Base-by-base conservation (phyloP, 2,113 vertebrate species). In the Microcebus murinus region DNA sequence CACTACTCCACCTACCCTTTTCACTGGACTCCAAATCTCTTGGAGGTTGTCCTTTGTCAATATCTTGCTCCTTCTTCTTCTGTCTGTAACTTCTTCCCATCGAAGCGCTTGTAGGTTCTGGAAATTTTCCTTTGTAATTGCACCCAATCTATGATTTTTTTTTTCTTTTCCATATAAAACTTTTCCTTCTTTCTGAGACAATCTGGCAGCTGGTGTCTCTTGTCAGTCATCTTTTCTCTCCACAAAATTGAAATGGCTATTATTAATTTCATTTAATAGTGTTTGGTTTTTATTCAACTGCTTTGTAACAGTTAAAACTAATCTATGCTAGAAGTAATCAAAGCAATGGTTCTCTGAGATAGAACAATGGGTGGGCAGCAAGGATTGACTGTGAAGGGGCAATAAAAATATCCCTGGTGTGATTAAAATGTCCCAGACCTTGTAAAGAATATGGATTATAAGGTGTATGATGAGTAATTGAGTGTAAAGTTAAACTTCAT, bases 161-260 rank as follows among this genome's bases (percentile, higher is more conserved):
- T 57, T 6, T 20, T 57, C 4, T 57, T 57, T 57, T 57, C 20
- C 18, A 57, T 57, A 20, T 57, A 57, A 21, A 57, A 21, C 18
- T 57, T 57, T 57, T 57, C 18, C 55, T 57, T 57, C 55, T 57
- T 57, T 57, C 18, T 57, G 55, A 57, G 18, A 21, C 55, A 57
- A 57, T 20, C 18, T 21, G 55, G 55, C 55, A 57, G 55, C 18
- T 57, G 18, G 18, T 57, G 20, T 21, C 55, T 57, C 55, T 57
- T 18, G 1, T 57, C 20, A 57, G 20, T 21, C 55, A 57, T 57
- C 18, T 57, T 57, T 20, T 57, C 55, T 57, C 55, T 21, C 55
- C 55, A 20, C 55, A 57, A 57, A 57, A 57, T 57, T 57, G 98
- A 90, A 48, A 99, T 65, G 8, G 59, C 59, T 63, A 63, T 29